Evolutionary conservation across 2,113 vertebrate genomes (phyloP).

Genomic region (Uria aalge): DNA sequence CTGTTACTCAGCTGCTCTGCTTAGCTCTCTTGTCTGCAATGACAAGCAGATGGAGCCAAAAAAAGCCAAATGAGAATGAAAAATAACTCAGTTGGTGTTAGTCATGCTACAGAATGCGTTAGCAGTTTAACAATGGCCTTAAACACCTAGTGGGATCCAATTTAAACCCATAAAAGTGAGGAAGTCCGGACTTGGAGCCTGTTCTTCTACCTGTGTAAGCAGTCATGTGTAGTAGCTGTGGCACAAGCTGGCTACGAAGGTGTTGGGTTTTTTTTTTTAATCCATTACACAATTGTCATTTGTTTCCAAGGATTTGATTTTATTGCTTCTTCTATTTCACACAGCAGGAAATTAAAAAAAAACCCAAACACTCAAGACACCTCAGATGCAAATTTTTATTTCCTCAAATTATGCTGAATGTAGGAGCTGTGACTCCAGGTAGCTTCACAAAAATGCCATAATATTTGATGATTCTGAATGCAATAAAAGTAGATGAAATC

Average conservation of each 20-base stretch:
- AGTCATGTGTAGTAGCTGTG: background rate
- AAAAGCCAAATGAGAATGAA: background rate
- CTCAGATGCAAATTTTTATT: background rate
- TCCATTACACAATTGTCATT: background rate
- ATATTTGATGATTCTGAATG: background rate
- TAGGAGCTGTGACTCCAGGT: background rate
- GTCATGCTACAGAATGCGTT: background rate
- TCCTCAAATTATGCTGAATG: background rate
- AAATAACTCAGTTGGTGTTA: background rate
- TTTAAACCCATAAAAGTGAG: slow-evolving; percentile 38
- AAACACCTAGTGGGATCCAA: slow-evolving; percentile 35
- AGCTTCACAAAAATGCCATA: background rate
- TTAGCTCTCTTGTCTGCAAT: background rate
- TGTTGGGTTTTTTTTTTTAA: background rate
- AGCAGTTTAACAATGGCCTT: background rate
- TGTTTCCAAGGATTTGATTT: slow-evolving; percentile 19
- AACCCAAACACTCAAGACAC: background rate
- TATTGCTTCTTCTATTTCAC: background rate
- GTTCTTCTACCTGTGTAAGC: background rate
- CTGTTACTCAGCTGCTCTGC: background rate
- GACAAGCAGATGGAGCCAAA: background rate
- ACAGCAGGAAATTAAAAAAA: background rate
- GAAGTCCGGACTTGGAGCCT: slow-evolving; percentile 4
- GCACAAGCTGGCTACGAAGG: background rate
- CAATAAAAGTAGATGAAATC: background rate